Evolutionary conservation across 2,113 vertebrate genomes (phyloP).

Genomic region (Erythrolamprus reginae): DNA sequence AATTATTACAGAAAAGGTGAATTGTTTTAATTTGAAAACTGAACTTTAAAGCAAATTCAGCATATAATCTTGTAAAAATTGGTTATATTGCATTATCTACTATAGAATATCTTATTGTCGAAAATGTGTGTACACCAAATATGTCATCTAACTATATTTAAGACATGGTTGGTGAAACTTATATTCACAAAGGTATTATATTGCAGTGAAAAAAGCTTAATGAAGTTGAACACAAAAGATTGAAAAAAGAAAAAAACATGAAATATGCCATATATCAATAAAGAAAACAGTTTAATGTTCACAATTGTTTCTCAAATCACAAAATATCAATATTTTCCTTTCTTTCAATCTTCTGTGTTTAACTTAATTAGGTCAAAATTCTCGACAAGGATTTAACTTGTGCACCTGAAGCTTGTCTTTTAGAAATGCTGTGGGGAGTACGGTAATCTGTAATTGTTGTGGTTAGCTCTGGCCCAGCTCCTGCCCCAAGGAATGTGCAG

Average conservation of each 20-base stretch:
- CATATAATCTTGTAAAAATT: background rate
- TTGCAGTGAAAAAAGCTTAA: conserved; percentile 71
- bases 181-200: conserved; percentile 61
- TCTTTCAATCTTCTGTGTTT: conserved; percentile 68
- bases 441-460: no score
- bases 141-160: conserved; percentile 70
- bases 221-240: conserved; percentile 71
- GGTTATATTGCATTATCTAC: background rate
- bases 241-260: conserved; percentile 53
- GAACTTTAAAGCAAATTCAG: background rate
- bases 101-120: background rate
- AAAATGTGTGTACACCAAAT: conserved; percentile 65
- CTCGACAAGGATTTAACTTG: background rate
- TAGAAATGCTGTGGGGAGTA: background rate
- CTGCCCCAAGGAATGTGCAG: no score
- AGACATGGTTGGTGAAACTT: conserved; percentile 70
- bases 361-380: conserved; percentile 67
- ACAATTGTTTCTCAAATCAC: conserved; percentile 74
- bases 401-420: background rate
- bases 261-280: conserved; percentile 73
- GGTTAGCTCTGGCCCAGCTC: no score
- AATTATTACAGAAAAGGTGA: background rate
- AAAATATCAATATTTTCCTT: conserved; percentile 69
- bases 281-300: conserved; percentile 75
- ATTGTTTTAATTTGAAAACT: background rate